These are phyloP conservation scores for Anas platyrhynchos DNA, from an alignment of 2,113 vertebrate genomes.

Conservation along the genomic window DNA sequence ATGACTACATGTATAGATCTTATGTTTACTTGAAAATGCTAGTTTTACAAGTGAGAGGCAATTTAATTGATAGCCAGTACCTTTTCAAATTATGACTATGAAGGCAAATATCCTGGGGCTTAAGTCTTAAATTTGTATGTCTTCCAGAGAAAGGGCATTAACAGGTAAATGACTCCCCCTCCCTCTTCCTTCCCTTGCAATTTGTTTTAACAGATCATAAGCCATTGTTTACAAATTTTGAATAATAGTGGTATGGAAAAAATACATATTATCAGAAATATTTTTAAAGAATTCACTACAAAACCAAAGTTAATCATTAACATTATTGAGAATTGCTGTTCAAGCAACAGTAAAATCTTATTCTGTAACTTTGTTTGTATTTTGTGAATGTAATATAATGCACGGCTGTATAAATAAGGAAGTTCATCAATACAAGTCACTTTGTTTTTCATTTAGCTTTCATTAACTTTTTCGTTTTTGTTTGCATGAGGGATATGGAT, in stretches of 20 bases:
- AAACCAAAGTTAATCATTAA: not conserved
- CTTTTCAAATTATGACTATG: not conserved
- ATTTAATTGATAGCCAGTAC: rapidly evolving
- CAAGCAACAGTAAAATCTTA: conserved; percentile 20
- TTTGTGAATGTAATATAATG: conserved; percentile 48
- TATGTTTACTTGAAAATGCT: not conserved
- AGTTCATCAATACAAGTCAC: conserved; percentile 47
- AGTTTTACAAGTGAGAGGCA: not conserved
- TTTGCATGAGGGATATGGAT: conserved; percentile 40
- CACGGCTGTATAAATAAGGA: conserved; percentile 67
- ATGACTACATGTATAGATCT: not conserved
- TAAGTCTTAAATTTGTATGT: not conserved
- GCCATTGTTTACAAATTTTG: not conserved
- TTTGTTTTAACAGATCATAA: not conserved
- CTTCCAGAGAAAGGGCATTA: not conserved
- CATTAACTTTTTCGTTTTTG: conserved; percentile 59
- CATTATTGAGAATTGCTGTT: not conserved
- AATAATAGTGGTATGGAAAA: not conserved
- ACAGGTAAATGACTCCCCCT: not conserved
- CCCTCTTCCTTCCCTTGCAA: no score
- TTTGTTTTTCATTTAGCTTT: conserved; percentile 59
- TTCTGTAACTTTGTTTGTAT: conserved; percentile 26
- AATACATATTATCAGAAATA: not conserved
- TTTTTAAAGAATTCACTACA: not conserved
- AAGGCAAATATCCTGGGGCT: not conserved